These are phyloP conservation scores for Nannospalax galili DNA, from an alignment of 2,113 vertebrate species.

Conservation along the genomic window DNA sequence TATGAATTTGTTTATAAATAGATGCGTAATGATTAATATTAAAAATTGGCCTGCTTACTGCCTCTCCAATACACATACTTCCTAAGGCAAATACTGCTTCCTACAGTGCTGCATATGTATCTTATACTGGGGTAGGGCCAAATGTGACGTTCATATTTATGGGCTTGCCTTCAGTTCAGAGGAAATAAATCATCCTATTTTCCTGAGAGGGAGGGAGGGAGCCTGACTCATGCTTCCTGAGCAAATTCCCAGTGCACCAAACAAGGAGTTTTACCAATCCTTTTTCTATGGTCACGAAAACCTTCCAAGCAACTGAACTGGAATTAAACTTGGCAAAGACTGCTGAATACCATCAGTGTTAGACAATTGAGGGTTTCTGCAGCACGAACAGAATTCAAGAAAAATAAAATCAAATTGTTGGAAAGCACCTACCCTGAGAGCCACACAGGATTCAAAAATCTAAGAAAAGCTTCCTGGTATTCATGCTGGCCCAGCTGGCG, in stretches of 20 bases:
- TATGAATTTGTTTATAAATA: not conserved
- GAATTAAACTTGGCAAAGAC: conserved; percentile 68
- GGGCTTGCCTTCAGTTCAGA: conserved; percentile 6
- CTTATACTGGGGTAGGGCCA: not conserved
- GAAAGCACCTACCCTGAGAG: conserved; percentile 54
- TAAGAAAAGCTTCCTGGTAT: conserved; percentile 65
- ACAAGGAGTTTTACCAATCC: conserved; percentile 59
- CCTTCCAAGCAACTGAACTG: conserved; percentile 34
- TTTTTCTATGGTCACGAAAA: conserved; percentile 40
- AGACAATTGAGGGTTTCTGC: conserved; percentile 57
- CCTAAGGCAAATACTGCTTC: not conserved
- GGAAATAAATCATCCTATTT: conserved; percentile 51
- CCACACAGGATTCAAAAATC: not conserved
- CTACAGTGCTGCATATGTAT: not conserved
- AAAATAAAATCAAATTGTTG: conserved; percentile 60
- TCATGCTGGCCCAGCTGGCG: conserved; percentile 58
- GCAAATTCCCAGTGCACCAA: conserved; percentile 47
- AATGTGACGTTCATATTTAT: not conserved
- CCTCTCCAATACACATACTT: not conserved
- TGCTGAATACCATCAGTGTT: conserved; percentile 41
- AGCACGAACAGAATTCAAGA: conserved; percentile 60
- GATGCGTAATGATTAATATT: not conserved
- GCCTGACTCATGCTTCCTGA: conserved; percentile 66
- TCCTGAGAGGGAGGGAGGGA: not conserved
- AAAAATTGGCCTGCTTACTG: not conserved